phyloP scores from a whole-genome alignment of 2,113 vertebrate genomes.

The Prietella phreatophila region DNA sequence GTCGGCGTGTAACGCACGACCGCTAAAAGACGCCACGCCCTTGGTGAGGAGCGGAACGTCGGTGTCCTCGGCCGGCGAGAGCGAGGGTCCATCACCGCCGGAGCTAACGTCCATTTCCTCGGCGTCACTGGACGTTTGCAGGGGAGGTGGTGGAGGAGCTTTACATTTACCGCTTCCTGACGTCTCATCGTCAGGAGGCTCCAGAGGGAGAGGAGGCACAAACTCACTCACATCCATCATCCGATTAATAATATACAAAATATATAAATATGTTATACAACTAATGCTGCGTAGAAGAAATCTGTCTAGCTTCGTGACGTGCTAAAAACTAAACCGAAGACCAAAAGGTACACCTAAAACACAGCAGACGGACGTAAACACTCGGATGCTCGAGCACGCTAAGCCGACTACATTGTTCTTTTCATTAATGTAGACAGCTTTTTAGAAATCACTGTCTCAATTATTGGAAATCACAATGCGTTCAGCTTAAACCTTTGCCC shows the following conservation, averaged over 20 bases:
- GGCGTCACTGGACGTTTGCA: conserved; percentile 99
- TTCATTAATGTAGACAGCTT: conserved; percentile 99
- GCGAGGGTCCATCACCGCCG: conserved; percentile 99
- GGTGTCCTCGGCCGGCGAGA: conserved; percentile 87
- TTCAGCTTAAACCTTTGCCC: conserved; percentile 92
- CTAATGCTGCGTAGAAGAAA: neutral
- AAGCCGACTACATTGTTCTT: conserved; percentile 99
- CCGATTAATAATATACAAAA: conserved; percentile 59
- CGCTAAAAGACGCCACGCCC: conserved; percentile 85
- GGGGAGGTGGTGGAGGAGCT: conserved; percentile 99
- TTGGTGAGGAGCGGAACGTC: conserved; percentile 82
- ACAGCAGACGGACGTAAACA: conserved; percentile 58
- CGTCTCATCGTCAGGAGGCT: conserved; percentile 82
- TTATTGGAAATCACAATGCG: conserved; percentile 99
- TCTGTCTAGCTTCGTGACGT: neutral
- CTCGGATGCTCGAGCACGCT: conserved; percentile 84
- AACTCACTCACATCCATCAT: conserved; percentile 86
- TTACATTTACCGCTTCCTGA: conserved; percentile 78
- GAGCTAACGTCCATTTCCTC: conserved; percentile 99
- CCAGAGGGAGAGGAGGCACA: conserved; percentile 90
- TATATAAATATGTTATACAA: neutral
- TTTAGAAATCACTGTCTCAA: conserved; percentile 99
- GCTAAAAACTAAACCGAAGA: conserved; percentile 60
- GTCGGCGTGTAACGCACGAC: conserved; percentile 68
- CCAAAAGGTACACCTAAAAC: conserved; percentile 77